Conservation (phyloP, 1,140 invertebrate genomes). For the Sminthurinus signatus region DNA sequence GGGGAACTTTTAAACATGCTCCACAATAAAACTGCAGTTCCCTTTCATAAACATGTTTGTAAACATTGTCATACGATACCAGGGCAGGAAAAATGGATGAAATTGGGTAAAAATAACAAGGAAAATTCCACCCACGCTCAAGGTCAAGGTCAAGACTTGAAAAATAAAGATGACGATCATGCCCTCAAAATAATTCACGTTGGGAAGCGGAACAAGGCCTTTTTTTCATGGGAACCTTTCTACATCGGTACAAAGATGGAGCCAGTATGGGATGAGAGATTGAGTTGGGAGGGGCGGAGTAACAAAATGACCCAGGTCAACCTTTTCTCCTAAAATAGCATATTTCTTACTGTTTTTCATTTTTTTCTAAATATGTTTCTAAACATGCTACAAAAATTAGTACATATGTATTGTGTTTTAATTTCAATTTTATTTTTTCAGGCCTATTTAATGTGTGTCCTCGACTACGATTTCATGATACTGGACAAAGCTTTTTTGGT, state of each 20-base stretch:
- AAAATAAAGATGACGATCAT: too few relatives aligned
- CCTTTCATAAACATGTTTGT: conserved; percentile 47
- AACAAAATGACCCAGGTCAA: conserved; percentile 53
- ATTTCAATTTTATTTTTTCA: conserved; percentile 31
- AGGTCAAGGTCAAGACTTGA: too few relatives aligned
- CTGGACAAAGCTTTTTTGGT: conserved; percentile 44
- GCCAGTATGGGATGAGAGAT: conserved; percentile 39
- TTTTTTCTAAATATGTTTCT: too few relatives aligned
- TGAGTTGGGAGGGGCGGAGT: conserved; percentile 49
- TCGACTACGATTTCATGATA: conserved; percentile 42
- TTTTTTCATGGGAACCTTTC: conserved; percentile 42
- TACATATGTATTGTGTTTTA: too few relatives aligned
- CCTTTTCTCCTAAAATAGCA: too few relatives aligned
- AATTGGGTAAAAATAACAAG: not conserved
- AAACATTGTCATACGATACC: conserved; percentile 46
- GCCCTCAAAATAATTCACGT: conserved; percentile 18
- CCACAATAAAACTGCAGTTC: conserved; percentile 42
- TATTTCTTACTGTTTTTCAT: too few relatives aligned
- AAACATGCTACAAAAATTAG: too few relatives aligned
- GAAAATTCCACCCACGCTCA: too few relatives aligned
- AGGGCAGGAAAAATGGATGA: conserved; percentile 40
- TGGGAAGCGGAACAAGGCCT: conserved; percentile 39
- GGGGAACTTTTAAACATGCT: conserved; percentile 42
- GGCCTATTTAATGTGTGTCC: conserved; percentile 38
- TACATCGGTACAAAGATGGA: conserved; percentile 51